phyloP scores from a whole-genome alignment of 2,888 invertebrate species.

The Glaucopsyche alexis region DNA sequence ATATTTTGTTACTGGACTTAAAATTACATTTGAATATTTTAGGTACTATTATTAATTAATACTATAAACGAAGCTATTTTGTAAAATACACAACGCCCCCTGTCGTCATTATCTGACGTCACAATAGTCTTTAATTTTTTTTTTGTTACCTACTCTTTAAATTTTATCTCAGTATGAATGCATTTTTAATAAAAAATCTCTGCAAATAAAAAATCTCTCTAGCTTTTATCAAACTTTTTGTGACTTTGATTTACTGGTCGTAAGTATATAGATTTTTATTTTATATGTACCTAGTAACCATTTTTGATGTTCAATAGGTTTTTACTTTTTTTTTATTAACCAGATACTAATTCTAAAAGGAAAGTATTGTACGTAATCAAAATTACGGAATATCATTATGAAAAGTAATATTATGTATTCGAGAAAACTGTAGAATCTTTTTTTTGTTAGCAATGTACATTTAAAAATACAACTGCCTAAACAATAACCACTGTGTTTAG shows the following conservation, averaged over 20 bases:
- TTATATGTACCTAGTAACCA: background rate
- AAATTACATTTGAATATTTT: background rate
- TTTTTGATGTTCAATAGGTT: conserved; percentile 4
- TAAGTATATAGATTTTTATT: background rate
- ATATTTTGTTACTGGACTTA: conserved; percentile 2
- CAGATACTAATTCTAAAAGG: background rate
- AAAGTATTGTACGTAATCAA: background rate
- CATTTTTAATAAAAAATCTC: background rate
- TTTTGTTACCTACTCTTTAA: too few relatives aligned
- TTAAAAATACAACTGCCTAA: background rate
- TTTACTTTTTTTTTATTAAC: background rate
- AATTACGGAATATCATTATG: background rate
- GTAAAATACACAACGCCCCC: background rate
- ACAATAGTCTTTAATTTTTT: background rate
- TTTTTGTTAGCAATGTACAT: background rate
- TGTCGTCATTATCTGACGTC: background rate
- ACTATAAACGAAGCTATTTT: background rate
- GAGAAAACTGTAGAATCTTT: too few relatives aligned
- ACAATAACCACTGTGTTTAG: background rate
- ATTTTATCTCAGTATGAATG: too few relatives aligned
- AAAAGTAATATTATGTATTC: background rate
- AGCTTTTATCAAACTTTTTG: background rate
- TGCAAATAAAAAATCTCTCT: too few relatives aligned
- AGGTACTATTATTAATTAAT: background rate
- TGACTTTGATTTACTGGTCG: background rate